Conservation (phyloP, 2,797 vertebrate genomes). For the Falco biarmicus region DNA sequence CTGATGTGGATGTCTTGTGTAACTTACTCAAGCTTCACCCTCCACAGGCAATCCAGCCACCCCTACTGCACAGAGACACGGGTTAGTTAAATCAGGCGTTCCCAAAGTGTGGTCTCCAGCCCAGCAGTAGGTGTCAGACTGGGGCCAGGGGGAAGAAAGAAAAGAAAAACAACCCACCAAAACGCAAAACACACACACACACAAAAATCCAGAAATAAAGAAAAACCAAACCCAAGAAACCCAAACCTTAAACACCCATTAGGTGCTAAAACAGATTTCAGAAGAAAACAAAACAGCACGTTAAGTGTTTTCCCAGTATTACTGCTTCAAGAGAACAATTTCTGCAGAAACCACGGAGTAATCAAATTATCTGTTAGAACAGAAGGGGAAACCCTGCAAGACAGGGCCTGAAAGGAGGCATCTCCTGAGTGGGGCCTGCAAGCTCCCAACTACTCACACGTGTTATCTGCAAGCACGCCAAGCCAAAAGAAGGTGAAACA, state of each 20-base stretch:
- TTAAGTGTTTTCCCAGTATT: neutral
- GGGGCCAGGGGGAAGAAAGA: neutral
- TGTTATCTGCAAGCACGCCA: fast-evolving
- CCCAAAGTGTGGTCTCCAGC: neutral
- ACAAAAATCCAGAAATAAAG: neutral
- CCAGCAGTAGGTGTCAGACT: neutral
- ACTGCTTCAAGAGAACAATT: neutral
- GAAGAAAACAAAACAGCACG: neutral
- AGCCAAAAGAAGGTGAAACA: neutral
- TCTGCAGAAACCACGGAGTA: neutral
- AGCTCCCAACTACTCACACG: neutral
- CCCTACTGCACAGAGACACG: neutral
- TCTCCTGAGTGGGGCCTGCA: neutral
- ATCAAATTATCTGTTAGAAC: neutral
- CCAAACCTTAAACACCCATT: neutral
- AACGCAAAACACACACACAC: neutral
- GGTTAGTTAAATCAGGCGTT: neutral
- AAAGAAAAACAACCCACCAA: neutral
- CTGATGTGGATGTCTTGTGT: neutral
- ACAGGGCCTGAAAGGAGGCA: neutral
- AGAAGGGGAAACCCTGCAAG: neutral
- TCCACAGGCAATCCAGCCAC: neutral
- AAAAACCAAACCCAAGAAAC: neutral
- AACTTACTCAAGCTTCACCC: neutral
- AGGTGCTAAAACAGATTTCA: neutral